Conservation (phyloP, 1,140 invertebrate species). For the Aphelinus certus region DNA sequence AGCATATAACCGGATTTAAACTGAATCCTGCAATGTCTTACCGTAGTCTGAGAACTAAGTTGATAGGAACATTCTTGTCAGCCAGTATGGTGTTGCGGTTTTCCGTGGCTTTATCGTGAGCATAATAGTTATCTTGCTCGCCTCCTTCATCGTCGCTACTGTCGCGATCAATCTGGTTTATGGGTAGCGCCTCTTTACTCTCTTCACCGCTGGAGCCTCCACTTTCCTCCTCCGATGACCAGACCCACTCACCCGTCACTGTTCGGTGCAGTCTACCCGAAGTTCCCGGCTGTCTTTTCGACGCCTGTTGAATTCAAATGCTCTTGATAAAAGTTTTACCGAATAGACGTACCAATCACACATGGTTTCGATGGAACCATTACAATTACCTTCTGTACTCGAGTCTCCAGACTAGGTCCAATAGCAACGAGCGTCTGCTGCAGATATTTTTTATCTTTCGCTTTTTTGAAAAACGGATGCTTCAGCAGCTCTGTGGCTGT, state of each 20-base stretch:
- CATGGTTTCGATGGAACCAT: too few species aligned
- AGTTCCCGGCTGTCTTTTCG: slow-evolving; percentile 86
- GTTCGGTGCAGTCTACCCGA: slow-evolving; percentile 92
- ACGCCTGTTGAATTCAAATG: slow-evolving; percentile 65
- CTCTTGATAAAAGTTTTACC: too few species aligned
- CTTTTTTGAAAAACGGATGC: slow-evolving; percentile 99
- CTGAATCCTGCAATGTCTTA: slow-evolving; percentile 43
- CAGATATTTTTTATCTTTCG: slow-evolving; percentile 96
- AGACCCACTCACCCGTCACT: slow-evolving; percentile 97
- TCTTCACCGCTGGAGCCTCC: slow-evolving; percentile 68
- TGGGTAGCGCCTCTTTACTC: slow-evolving; percentile 60
- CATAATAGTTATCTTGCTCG: slow-evolving; percentile 57
- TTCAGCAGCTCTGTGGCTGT: slow-evolving; percentile 97
- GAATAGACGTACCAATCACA: too few species aligned
- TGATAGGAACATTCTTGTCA: slow-evolving; percentile 69
- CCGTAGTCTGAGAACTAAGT: slow-evolving; percentile 85
- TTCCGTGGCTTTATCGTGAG: slow-evolving; percentile 50
- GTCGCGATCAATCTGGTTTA: slow-evolving; percentile 61
- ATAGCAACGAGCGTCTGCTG: slow-evolving; percentile 89
- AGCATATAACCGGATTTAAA: too few species aligned
- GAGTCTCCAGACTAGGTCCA: slow-evolving; percentile 86
- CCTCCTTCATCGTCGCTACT: slow-evolving; percentile 61
- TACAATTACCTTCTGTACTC: slow-evolving; percentile 82
- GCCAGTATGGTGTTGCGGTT: slow-evolving; percentile 51
- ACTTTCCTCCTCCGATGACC: slow-evolving; percentile 89